These are phyloP conservation scores for Caenorhabditis tropicalis DNA, from an alignment of 1,140 invertebrate genomes.

Conservation along the genomic window DNA sequence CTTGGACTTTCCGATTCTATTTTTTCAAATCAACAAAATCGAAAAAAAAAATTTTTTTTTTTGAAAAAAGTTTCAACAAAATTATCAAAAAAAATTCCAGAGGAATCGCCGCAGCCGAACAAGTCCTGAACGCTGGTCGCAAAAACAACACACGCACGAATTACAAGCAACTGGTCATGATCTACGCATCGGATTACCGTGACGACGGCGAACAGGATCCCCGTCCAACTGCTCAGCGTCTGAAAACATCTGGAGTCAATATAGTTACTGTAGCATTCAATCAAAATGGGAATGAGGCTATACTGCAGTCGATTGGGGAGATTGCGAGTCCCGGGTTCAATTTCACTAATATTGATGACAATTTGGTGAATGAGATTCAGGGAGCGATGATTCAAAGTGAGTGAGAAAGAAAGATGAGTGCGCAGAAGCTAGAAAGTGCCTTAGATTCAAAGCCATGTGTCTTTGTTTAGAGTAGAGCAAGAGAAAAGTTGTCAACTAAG, in stretches of 20 bases:
- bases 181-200: conserved; percentile 15
- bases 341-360: neutral
- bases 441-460: too few relatives aligned
- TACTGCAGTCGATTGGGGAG: neutral
- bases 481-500: too few relatives aligned
- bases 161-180: neutral
- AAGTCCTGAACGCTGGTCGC: neutral
- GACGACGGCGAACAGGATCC: neutral
- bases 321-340: neutral
- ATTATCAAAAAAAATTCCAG: too few relatives aligned
- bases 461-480: too few relatives aligned
- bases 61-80: too few relatives aligned
- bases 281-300: neutral
- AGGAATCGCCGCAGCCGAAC: neutral
- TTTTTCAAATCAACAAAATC: too few relatives aligned
- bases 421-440: too few relatives aligned
- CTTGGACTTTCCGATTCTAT: too few relatives aligned
- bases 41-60: too few relatives aligned
- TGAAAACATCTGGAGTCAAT: neutral
- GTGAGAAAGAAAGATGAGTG: too few relatives aligned
- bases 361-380: neutral
- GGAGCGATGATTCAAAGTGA: neutral
- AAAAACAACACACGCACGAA: conserved; percentile 3
- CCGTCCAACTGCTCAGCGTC: neutral
- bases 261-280: neutral